Percentiles rank a stretch among this genome's conserved stretches.
These are phyloP conservation scores for Callorhinus ursinus DNA, from an alignment of 2,113 vertebrate genomes.

Conservation along the genomic window DNA sequence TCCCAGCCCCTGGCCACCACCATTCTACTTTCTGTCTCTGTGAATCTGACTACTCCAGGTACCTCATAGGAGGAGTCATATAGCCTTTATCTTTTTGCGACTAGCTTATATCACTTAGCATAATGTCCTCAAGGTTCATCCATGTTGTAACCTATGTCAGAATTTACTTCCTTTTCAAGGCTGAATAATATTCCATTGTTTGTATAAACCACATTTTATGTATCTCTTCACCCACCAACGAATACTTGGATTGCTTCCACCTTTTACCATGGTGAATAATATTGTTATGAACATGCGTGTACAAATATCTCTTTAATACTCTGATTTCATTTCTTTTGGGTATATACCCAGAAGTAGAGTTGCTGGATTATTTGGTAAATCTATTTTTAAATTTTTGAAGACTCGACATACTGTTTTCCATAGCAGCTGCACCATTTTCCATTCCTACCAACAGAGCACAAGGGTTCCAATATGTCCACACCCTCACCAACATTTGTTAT, in stretches of 20 bases:
- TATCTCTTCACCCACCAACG: background rate
- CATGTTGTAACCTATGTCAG: background rate
- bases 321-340: background rate
- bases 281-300: background rate
- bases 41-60: background rate
- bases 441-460: background rate
- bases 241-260: background rate
- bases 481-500: background rate
- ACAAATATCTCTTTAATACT: background rate
- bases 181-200: background rate
- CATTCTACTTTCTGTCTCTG: background rate
- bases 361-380: background rate
- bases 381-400: background rate
- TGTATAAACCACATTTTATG: background rate
- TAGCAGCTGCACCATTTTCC: background rate
- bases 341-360: background rate
- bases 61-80: background rate
- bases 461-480: background rate
- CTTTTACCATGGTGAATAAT: background rate
- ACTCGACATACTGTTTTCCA: background rate
- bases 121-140: background rate
- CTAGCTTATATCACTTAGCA: background rate
- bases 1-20: background rate
- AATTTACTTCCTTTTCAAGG: background rate
- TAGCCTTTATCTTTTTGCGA: background rate